Percentiles rank a stretch among this genome's conserved stretches.
These are phyloP conservation scores for Helarctos malayanus DNA, from an alignment of 2,797 vertebrate species.

Conservation along the genomic window DNA sequence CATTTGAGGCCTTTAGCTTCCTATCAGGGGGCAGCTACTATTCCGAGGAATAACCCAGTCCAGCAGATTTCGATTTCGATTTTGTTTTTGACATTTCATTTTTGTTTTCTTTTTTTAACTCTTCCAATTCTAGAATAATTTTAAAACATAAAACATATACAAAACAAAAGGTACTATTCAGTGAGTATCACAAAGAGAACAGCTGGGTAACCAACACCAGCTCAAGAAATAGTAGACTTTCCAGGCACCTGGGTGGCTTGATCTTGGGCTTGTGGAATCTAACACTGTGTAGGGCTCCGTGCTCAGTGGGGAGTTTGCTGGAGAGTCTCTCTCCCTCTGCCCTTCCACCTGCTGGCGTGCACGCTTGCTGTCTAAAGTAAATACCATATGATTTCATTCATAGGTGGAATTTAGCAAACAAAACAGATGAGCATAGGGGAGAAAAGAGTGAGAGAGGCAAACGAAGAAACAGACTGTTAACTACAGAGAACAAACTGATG, in stretches of 20 bases:
- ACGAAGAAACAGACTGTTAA: not conserved
- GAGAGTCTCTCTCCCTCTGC: too few species aligned
- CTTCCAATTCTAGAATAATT: not conserved
- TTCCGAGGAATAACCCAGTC: not conserved
- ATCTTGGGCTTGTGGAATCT: too few species aligned
- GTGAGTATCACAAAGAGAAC: not conserved
- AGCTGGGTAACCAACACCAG: not conserved
- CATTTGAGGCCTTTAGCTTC: not conserved
- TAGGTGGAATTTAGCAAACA: not conserved
- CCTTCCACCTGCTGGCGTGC: too few species aligned
- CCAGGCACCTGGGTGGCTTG: too few species aligned
- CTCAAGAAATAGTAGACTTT: not conserved
- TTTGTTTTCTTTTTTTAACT: not conserved
- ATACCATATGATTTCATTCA: too few species aligned
- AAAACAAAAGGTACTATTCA: not conserved
- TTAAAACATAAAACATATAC: conserved; percentile 14
- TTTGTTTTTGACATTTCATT: not conserved
- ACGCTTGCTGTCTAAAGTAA: too few species aligned
- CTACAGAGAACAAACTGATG: not conserved
- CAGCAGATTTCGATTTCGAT: not conserved
- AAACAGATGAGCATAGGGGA: not conserved
- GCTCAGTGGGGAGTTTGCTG: too few species aligned
- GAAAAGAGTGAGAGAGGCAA: not conserved
- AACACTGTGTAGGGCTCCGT: too few species aligned
- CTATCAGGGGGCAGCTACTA: not conserved